A percentile compares a stretch with the other conserved stretches of the same genome.
Conservation (phyloP, 2,113 vertebrate species). For the Anhinga anhinga region DNA sequence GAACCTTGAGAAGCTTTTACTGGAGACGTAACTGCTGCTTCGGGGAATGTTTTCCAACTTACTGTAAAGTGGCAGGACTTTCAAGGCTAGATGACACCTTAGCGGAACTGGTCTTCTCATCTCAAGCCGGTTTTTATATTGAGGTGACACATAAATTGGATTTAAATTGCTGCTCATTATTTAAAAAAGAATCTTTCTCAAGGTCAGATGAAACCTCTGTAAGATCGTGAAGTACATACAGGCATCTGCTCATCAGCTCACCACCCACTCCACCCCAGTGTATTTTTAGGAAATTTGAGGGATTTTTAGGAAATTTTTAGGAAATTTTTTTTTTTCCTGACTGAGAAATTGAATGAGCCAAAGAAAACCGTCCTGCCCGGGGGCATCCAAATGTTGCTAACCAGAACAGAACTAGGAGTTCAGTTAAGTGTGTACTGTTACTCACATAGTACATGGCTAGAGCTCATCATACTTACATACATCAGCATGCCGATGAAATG, state of each 20-base stretch:
- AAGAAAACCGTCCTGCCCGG: background rate
- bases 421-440: background rate
- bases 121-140: background rate
- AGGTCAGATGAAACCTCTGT: background rate
- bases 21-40: background rate
- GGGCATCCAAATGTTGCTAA: background rate
- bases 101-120: background rate
- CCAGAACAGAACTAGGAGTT: background rate
- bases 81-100: background rate
- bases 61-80: background rate
- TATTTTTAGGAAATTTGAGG: background rate
- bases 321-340: background rate
- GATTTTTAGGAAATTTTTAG: no score
- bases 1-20: background rate
- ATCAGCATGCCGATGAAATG: background rate
- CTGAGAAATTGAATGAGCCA: background rate
- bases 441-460: background rate
- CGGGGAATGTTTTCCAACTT: background rate
- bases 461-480: background rate
- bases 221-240: background rate
- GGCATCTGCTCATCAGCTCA: background rate
- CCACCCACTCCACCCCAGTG: fast-evolving
- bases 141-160: background rate
- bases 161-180: background rate
- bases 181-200: background rate